Conservation (phyloP, 2,797 vertebrate species). For the Catamblyrhynchus diadema region DNA sequence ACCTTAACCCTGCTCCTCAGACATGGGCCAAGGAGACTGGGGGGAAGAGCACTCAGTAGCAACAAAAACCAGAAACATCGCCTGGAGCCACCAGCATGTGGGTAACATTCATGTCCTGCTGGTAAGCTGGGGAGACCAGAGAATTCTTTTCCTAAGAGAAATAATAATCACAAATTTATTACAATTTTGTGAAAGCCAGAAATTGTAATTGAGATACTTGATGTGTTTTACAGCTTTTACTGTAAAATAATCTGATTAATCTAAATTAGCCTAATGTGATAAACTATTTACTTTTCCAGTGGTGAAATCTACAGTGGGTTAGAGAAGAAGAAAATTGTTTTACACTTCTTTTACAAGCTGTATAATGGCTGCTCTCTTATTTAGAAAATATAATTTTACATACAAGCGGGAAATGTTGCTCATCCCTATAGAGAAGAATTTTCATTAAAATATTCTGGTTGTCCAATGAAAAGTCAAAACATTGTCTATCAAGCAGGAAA, state of each 20-base stretch:
- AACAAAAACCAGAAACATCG: not conserved
- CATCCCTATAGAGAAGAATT: not conserved
- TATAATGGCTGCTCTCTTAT: not conserved
- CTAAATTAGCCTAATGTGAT: not conserved
- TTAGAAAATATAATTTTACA: not conserved
- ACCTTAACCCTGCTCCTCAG: fast-evolving
- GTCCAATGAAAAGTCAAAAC: not conserved
- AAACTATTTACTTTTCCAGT: not conserved
- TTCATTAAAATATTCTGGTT: not conserved
- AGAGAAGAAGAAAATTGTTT: not conserved
- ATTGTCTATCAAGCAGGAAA: not conserved
- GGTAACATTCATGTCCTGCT: not conserved
- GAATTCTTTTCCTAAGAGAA: not conserved
- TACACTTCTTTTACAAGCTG: not conserved
- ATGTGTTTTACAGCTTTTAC: not conserved
- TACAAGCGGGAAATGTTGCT: not conserved
- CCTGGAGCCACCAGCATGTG: fast-evolving
- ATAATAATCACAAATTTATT: not conserved
- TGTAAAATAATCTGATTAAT: not conserved
- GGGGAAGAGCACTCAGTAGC: not conserved
- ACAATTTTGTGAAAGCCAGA: not conserved
- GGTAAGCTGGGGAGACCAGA: not conserved
- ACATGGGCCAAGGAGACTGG: not conserved
- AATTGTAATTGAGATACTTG: not conserved
- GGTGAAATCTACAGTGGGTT: not conserved